phyloP scores from a whole-genome alignment of 1,140 invertebrate species.

The Zaprionus taronus region DNA sequence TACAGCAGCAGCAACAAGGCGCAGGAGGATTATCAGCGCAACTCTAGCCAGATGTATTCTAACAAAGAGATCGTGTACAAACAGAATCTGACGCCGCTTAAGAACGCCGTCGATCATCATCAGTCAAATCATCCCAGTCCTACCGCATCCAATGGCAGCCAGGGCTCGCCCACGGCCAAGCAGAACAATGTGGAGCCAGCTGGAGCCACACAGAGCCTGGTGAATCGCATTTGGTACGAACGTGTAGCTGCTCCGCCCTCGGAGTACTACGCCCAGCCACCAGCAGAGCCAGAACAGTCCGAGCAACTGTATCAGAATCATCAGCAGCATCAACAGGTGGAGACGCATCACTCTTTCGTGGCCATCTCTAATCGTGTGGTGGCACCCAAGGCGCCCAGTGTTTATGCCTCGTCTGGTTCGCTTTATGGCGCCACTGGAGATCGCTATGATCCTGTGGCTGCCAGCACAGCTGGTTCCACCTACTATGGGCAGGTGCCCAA shows the following conservation, averaged over 20 bases:
- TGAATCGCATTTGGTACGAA: slow-evolving; percentile 85
- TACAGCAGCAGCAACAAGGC: slow-evolving; percentile 71
- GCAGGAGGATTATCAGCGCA: slow-evolving; percentile 80
- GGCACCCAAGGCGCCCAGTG: slow-evolving; percentile 53
- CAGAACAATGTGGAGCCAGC: slow-evolving; percentile 64
- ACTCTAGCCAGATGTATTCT: slow-evolving; percentile 85
- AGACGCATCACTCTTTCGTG: slow-evolving; percentile 76
- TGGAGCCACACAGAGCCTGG: slow-evolving; percentile 72
- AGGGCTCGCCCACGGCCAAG: slow-evolving; percentile 53
- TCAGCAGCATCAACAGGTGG: slow-evolving; percentile 30
- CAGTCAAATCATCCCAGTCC: slow-evolving; percentile 67
- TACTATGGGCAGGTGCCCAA: slow-evolving; percentile 82
- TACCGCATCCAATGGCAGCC: slow-evolving; percentile 49
- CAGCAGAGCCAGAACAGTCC: slow-evolving; percentile 35
- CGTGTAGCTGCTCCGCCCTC: slow-evolving; percentile 59
- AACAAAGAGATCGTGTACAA: slow-evolving; percentile 75
- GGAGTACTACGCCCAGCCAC: slow-evolving; percentile 71
- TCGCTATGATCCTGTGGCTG: slow-evolving; percentile 72
- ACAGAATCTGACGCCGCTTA: slow-evolving; percentile 77
- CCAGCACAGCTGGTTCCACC: slow-evolving; percentile 69
- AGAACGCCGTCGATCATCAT: slow-evolving; percentile 48
- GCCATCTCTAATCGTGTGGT: slow-evolving; percentile 81
- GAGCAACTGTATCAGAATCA: slow-evolving; percentile 76
- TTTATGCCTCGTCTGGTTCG: slow-evolving; percentile 61
- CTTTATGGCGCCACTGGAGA: slow-evolving; percentile 58